Evolutionary conservation across 1,140 invertebrate genomes (phyloP), one percentile per base, ranked within the genome.

Genomic region (Anagrus nilaparvatae): DNA sequence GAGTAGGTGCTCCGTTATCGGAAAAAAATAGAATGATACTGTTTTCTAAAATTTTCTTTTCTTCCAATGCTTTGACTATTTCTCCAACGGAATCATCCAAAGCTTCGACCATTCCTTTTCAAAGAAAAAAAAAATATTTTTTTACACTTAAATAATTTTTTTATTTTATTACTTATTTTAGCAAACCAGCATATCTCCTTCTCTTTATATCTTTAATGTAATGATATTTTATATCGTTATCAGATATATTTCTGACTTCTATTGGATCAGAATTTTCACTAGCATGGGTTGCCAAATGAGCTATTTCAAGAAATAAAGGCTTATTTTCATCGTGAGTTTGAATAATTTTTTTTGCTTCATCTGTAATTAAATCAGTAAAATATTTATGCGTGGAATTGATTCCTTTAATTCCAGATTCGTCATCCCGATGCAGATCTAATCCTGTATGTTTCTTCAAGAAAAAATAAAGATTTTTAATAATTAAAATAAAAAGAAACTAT

Each of bases 251-350:
- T 13, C 16, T 40, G 27, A 53, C 45, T 31, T 54, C 49, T 14
- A 50, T 38, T 9, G 47, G 20, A 19, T 29, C 40, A 33, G 10
- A 4, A 21, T 20, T 20, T 20, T 45, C 37, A 17, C 37, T 40
- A 12, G 37, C 18, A 51, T 81, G 79, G 1, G 70, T 63, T 0
- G 77, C 75, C 3, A 73, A 51, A 51, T 80, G 76, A 3, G 73
- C 63, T 16, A 81, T 42, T 51, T 78, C 75, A 1, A 81, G 58
- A 58, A 74, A 81, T 17, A 80, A 45, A 0, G 78, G 75, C 40
- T 58, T 56, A 3, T 46, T 30, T 0, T 40, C 40, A 25, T 75
- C 53, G 34, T 79, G 77, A 7, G 57, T 54, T 8, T 54, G 40
- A 16, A 81, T 78, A 6, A 78, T 59, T 16, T 57, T 46, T 14